These are phyloP conservation scores for Scaptomyza graminum DNA, from an alignment of 1,140 invertebrate species.

Conservation along the genomic window DNA sequence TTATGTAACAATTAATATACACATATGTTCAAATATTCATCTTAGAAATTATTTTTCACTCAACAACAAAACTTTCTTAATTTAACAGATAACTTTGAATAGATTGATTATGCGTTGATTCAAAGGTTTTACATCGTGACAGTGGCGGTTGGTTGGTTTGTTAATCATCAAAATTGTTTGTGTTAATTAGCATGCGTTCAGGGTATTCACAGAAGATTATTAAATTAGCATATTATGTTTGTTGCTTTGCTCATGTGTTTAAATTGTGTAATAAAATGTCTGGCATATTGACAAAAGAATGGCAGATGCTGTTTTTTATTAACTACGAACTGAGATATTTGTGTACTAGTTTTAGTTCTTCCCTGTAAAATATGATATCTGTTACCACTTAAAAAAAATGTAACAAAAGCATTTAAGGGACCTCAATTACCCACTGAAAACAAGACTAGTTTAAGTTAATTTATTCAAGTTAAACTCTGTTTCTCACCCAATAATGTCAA, in stretches of 20 bases:
- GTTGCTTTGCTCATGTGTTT: neutral
- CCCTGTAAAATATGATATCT: no score
- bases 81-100: neutral
- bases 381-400: neutral
- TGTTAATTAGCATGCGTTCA: slow-evolving; percentile 16
- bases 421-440: neutral
- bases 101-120: neutral
- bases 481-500: neutral
- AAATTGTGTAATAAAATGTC: neutral
- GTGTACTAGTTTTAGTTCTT: no score
- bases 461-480: neutral
- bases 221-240: slow-evolving; percentile 15
- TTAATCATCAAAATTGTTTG: slow-evolving; percentile 18
- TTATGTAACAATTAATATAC: no score
- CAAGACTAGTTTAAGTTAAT: neutral
- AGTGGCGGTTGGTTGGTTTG: neutral
- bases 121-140: neutral
- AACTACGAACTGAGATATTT: no score
- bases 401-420: neutral
- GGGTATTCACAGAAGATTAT: neutral
- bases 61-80: slow-evolving; percentile 4
- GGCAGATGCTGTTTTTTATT: neutral
- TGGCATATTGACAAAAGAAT: neutral
- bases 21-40: neutral
- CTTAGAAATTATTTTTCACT: neutral